These are phyloP conservation scores for Pseudonaja textilis DNA, from an alignment of 2,113 vertebrate genomes.

Conservation along the genomic window DNA sequence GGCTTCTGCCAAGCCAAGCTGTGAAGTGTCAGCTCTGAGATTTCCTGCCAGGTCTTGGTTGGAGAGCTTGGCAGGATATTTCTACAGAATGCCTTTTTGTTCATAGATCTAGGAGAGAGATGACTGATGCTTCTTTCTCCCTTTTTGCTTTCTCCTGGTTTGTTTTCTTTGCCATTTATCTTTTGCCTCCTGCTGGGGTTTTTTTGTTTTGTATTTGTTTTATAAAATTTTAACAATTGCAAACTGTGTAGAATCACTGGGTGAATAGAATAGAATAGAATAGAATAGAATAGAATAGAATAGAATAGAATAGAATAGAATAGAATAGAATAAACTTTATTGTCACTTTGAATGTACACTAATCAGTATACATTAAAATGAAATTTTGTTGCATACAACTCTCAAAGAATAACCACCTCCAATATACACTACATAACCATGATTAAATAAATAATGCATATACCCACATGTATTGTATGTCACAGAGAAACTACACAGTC, in stretches of 20 bases:
- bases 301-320: no score
- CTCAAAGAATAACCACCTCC: no score
- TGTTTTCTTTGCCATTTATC: background rate
- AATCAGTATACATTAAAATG: no score
- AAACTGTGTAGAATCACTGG: background rate
- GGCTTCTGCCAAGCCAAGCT: background rate
- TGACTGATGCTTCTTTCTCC: background rate
- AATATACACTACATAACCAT: no score
- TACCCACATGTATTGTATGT: no score
- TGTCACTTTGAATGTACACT: no score
- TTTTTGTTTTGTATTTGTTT: background rate
- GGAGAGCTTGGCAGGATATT: background rate
- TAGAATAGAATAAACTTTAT: no score
- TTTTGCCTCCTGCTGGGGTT: background rate
- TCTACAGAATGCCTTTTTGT: background rate
- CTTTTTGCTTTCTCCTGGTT: background rate
- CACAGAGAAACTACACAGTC: no score
- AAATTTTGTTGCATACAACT: no score
- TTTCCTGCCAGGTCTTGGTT: background rate
- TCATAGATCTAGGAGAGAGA: background rate
- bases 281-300: no score
- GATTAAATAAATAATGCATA: no score
- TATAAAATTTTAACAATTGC: background rate
- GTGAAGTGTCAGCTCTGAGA: background rate
- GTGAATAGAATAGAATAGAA: no score